phyloP scores from a whole-genome alignment of 2,888 invertebrate genomes.

The Bombyx huttoni region DNA sequence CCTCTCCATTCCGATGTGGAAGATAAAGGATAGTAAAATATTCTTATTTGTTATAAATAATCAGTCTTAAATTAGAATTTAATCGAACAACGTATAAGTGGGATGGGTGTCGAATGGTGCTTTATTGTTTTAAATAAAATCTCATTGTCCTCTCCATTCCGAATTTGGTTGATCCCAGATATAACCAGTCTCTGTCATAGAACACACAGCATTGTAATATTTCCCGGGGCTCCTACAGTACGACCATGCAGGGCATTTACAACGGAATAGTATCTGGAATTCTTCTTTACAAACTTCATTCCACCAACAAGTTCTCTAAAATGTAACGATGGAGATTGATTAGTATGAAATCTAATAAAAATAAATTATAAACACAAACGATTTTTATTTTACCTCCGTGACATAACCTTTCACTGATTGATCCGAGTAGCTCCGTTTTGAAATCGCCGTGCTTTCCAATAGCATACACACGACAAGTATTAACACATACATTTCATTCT shows the following conservation, averaged over 20 bases:
- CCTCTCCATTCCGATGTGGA: slow-evolving; percentile 59
- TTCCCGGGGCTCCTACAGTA: slow-evolving; percentile 90
- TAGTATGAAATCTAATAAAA: no score
- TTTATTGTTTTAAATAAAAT: background rate
- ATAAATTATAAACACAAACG: no score
- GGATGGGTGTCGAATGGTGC: background rate
- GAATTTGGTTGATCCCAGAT: slow-evolving; percentile 87
- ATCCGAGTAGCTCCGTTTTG: slow-evolving; percentile 83
- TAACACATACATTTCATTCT: slow-evolving; percentile 46
- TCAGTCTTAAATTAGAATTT: slow-evolving; percentile 59
- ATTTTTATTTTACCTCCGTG: slow-evolving; percentile 76
- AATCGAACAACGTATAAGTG: background rate
- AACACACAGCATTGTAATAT: slow-evolving; percentile 92
- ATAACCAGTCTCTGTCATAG: slow-evolving; percentile 91
- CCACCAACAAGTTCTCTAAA: slow-evolving; percentile 92
- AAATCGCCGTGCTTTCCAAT: slow-evolving; percentile 45
- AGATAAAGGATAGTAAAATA: slow-evolving; percentile 42
- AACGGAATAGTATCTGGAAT: slow-evolving; percentile 88
- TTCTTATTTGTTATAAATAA: slow-evolving; percentile 45
- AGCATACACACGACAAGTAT: slow-evolving; percentile 44
- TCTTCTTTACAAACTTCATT: slow-evolving; percentile 95
- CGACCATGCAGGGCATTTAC: slow-evolving; percentile 90
- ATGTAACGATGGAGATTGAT: slow-evolving; percentile 1
- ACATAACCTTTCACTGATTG: slow-evolving; percentile 86
- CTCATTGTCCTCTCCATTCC: slow-evolving; percentile 53